Percentiles rank a stretch among this genome's conserved stretches.
Evolutionary conservation across 2,113 vertebrate species (phyloP).

Genomic region (Melanotaenia duboulayi): DNA sequence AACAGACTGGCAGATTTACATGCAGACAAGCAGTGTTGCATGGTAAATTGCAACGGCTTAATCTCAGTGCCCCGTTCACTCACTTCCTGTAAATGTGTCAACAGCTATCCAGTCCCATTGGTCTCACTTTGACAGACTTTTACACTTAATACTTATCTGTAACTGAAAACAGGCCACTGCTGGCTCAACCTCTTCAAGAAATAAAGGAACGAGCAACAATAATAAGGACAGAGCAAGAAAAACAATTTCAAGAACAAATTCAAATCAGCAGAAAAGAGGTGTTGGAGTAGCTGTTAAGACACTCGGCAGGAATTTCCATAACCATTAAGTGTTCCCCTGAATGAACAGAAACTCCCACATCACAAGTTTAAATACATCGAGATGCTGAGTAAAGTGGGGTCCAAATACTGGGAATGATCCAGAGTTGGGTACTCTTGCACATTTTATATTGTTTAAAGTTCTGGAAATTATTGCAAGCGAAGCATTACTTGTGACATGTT

Average conservation of each 20-base stretch:
- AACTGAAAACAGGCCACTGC: conserved; percentile 45
- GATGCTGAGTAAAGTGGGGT: conserved; percentile 9
- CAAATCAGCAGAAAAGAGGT: conserved; percentile 76
- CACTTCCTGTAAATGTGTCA: conserved; percentile 61
- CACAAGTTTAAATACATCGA: neutral
- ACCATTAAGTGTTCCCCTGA: conserved; percentile 17
- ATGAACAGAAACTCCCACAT: conserved; percentile 17
- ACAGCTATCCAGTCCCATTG: conserved; percentile 42
- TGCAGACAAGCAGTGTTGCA: conserved; percentile 19
- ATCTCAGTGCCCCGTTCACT: conserved; percentile 22
- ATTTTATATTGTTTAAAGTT: conserved; percentile 41
- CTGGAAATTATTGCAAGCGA: conserved; percentile 47
- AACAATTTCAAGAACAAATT: conserved; percentile 62
- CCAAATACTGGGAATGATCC: conserved; percentile 5
- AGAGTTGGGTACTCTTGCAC: conserved; percentile 1
- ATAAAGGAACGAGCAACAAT: conserved; percentile 23
- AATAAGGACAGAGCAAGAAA: conserved; percentile 24
- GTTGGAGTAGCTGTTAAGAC: conserved; percentile 66
- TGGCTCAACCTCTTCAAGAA: conserved; percentile 42
- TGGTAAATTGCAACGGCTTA: conserved; percentile 31
- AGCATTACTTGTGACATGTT: conserved; percentile 34
- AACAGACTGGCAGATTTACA: conserved; percentile 15
- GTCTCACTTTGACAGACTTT: conserved; percentile 41
- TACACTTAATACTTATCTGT: conserved; percentile 45
- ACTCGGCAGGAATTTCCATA: conserved; percentile 67